phyloP scores from a whole-genome alignment of 2,888 invertebrate species.

The Drosophila neotestacea region DNA sequence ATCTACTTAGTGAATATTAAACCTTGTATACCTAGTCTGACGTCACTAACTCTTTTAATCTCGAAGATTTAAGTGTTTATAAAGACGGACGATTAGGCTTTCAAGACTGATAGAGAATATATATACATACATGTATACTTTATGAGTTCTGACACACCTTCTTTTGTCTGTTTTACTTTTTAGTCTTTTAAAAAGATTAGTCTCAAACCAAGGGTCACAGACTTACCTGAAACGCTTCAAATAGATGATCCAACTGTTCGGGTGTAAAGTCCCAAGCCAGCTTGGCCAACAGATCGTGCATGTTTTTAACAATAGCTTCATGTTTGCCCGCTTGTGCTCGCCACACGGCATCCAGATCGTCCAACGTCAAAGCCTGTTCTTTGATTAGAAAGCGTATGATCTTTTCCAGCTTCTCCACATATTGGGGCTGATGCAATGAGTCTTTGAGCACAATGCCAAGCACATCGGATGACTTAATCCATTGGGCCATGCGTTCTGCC shows the following conservation, averaged over 20 bases:
- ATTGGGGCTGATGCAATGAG: slow-evolving; percentile 98
- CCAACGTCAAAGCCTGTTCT: slow-evolving; percentile 93
- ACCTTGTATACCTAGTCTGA: too few species aligned
- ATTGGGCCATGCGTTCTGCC: slow-evolving; percentile 97
- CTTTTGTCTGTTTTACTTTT: too few species aligned
- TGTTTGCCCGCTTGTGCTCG: slow-evolving; percentile 98
- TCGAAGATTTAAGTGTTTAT: too few species aligned
- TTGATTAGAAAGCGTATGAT: slow-evolving; percentile 98
- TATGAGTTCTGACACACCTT: too few species aligned
- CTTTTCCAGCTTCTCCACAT: slow-evolving; percentile 98
- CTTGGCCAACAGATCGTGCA: slow-evolving; percentile 97
- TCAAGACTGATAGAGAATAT: too few species aligned
- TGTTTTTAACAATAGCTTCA: slow-evolving; percentile 99
- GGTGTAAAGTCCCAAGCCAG: slow-evolving; percentile 99
- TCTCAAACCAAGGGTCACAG: too few species aligned
- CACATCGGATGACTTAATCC: slow-evolving; percentile 98
- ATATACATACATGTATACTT: too few species aligned
- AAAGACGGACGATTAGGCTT: too few species aligned
- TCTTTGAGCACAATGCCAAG: slow-evolving; percentile 97
- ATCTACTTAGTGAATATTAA: too few species aligned
- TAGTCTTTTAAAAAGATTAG: too few species aligned
- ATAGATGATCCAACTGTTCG: slow-evolving; percentile 98
- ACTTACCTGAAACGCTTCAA: slow-evolving; percentile 97
- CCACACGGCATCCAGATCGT: slow-evolving; percentile 98
- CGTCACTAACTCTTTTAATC: too few species aligned